Evolutionary conservation across 2,797 vertebrate genomes (phyloP), one percentile per base, ranked within the genome.

Genomic region (Hydrolagus colliei): DNA sequence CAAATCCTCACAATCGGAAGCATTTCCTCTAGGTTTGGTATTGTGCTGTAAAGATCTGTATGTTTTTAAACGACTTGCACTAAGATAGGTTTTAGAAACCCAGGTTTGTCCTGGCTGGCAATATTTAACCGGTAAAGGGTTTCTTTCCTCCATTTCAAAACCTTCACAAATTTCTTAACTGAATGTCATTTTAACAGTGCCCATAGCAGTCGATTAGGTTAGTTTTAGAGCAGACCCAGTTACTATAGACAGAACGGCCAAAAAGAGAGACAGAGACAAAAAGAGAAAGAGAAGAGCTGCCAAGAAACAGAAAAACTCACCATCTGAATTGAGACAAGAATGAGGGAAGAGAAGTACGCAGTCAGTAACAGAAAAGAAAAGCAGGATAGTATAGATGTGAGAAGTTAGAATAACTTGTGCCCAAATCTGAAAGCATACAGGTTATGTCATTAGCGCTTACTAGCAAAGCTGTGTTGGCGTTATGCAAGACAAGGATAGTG

Each of bases 301-400:
- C 63, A 67, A 87, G 89, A 20, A 72, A 91, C 89, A 88, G 87
- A 89, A 88, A 88, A 87, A 94, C 93, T 94, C 93, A 94, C 93
- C 94, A 89, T 94, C 94, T 94, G 91, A 92, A 84, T 92, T 90
- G 92, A 90, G 90, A 91, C 88, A 92, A 93, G 92, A 90, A 90
- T 91, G 93, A 93, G 94, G 93, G 92, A 92, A 89, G 90, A 88
- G 91, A 93, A 91, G 90, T 91, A 90, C 90, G 93, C 8, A 86
- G 91, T 94, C 92, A 93, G 88, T 89, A 86, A 89, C 89, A 90
- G 86, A 87, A 85, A 27, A 61, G 59, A 11, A 20, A 62, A 35
- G 77, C 20, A 35, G 41, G 7, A 52, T 52, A 52, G 41, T 52
- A 52, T 18, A 1, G 18, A 62, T 41, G 59, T 52, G 61, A 63